A percentile compares a stretch with the other conserved stretches of the same genome.
phyloP scores from a whole-genome alignment of 1,140 invertebrate genomes.

The Diorhabda elongata region DNA sequence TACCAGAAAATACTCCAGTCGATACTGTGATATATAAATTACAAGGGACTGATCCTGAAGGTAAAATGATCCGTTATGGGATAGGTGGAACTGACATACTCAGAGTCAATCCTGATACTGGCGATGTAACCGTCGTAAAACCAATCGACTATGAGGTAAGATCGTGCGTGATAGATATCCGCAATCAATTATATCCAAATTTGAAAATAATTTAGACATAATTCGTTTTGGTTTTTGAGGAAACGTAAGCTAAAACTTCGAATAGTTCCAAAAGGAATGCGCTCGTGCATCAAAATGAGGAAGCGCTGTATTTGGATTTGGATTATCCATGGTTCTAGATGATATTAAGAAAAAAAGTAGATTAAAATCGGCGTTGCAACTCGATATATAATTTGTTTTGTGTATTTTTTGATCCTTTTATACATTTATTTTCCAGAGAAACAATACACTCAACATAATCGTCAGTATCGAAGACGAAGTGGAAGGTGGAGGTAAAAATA shows the following conservation, averaged over 20 bases:
- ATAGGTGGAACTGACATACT: slow-evolving; percentile 78
- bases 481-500: slow-evolving; percentile 58
- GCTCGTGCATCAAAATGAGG: too few relatives aligned
- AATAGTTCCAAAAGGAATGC: too few relatives aligned
- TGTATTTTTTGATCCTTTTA: too few relatives aligned
- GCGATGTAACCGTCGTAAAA: slow-evolving; percentile 71
- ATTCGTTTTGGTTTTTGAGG: too few relatives aligned
- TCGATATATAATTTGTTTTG: too few relatives aligned
- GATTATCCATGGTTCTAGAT: not conserved
- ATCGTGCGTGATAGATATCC: not conserved
- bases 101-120: slow-evolving; percentile 68
- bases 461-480: slow-evolving; percentile 77
- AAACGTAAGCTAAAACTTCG: too few relatives aligned
- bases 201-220: too few relatives aligned
- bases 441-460: slow-evolving; percentile 69
- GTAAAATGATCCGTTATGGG: slow-evolving; percentile 64
- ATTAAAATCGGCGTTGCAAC: too few relatives aligned
- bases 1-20: slow-evolving; percentile 73
- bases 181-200: too few relatives aligned
- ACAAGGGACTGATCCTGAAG: slow-evolving; percentile 76
- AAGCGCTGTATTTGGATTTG: too few relatives aligned
- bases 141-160: slow-evolving; percentile 79
- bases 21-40: slow-evolving; percentile 72
- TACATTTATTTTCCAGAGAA: slow-evolving; percentile 54
- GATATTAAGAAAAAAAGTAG: not conserved